Evolutionary conservation across 2,797 vertebrate species (phyloP), one percentile per base, ranked within the genome.

Genomic region (Enteromius afrohamiltoni): DNA sequence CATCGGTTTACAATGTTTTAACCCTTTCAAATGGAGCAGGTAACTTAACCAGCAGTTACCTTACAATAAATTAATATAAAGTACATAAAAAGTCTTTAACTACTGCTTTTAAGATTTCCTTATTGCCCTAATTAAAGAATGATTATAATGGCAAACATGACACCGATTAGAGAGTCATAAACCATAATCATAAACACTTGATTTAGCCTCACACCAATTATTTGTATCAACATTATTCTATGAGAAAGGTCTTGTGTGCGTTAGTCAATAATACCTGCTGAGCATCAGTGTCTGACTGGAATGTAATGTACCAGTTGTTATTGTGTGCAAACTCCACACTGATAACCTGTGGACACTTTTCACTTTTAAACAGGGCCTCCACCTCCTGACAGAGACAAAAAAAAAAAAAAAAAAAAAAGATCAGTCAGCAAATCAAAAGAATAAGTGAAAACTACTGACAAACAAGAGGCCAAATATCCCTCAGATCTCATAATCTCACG

Each of bases 301-400:
- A 99, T 94, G 98, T 99, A 90, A 99, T 94, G 93, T 99, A 99
- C 98, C 98, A 99, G 95, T 96, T 99, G 95, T 98, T 99, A 93
- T 99, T 99, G 93, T 99, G 98, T 75, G 98, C 98, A 92, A 99
- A 99, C 90, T 99, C 97, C 84, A 98, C 98, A 91, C 97, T 98
- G 93, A 99, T 98, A 90, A 98, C 97, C 92, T 96, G 97, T 67
- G 98, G 97, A 92, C 98, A 99, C 89, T 97, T 97, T 87, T 98
- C 87, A 49, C 82, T 87, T 74, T 85, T 85, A 80, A 88, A 88
- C 58, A 88, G 82, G 11, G 79, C 80, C 83, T 86, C 87, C 51
- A 88, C 86, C 69, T 88, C 86, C 86, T 89, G 67, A 71, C 16
- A 42, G 26, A 51, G n/a, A 82, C 1, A 79, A 80, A 9, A 40